phyloP scores from a whole-genome alignment of 2,113 vertebrate species.

The Tetrao urogallus region DNA sequence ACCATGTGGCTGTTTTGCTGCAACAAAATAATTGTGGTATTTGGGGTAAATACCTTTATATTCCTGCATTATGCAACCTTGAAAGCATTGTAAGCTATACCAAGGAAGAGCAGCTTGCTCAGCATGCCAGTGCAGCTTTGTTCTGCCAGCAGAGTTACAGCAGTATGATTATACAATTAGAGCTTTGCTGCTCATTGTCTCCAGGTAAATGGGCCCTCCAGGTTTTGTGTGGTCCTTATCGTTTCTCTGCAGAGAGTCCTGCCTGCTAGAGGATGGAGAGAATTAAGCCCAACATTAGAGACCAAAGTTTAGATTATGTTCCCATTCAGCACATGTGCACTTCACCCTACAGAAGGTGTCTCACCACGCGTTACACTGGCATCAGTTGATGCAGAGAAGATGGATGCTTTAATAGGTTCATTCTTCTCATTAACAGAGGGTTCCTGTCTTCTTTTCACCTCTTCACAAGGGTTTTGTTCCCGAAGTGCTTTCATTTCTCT shows the following conservation, averaged over 20 bases:
- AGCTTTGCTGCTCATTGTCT: conserved; percentile 3
- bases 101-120: neutral
- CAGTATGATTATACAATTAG: neutral
- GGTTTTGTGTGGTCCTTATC: neutral
- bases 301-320: neutral
- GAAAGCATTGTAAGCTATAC: neutral
- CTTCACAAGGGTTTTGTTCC: neutral
- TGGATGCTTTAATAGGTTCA: neutral
- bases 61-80: neutral
- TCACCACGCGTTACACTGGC: rapidly evolving
- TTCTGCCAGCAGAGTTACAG: neutral
- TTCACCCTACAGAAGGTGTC: rapidly evolving
- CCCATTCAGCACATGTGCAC: rapidly evolving
- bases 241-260: neutral
- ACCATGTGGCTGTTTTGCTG: neutral
- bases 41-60: neutral
- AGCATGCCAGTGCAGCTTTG: neutral
- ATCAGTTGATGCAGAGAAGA: neutral
- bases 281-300: neutral
- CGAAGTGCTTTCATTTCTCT: neutral
- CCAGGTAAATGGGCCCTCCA: neutral
- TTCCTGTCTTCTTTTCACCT: neutral
- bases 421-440: neutral
- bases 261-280: neutral
- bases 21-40: neutral